Percentiles rank a stretch among this genome's conserved stretches.
These are phyloP conservation scores for Heliconius hermathena DNA, from an alignment of 1,140 invertebrate species.

Conservation along the genomic window DNA sequence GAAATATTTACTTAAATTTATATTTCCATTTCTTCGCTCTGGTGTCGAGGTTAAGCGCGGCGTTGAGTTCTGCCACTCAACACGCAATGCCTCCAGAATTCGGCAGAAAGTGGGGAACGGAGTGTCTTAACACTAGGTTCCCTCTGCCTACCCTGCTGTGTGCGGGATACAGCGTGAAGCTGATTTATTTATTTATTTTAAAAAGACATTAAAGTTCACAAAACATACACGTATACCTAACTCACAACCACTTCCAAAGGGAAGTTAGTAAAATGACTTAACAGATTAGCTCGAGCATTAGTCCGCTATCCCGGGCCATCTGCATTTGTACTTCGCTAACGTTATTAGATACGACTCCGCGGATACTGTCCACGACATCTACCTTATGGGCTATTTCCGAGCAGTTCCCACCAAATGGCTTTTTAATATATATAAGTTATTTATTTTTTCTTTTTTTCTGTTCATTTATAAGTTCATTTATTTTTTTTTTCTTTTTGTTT, in stretches of 20 bases:
- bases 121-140: too few relatives aligned
- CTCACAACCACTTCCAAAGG: background rate
- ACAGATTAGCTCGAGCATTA: background rate
- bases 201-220: background rate
- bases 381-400: background rate
- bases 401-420: background rate
- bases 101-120: too few relatives aligned
- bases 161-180: too few relatives aligned
- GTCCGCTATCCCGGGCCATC: background rate
- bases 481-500: background rate
- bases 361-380: background rate
- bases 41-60: too few relatives aligned
- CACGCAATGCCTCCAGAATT: too few relatives aligned
- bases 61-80: too few relatives aligned
- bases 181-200: too few relatives aligned
- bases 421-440: background rate
- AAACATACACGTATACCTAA: background rate
- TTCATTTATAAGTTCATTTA: background rate
- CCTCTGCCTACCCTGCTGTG: too few relatives aligned
- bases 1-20: too few relatives aligned
- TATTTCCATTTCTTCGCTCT: too few relatives aligned
- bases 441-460: background rate
- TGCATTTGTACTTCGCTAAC: background rate
- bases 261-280: background rate
- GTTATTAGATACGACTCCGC: background rate